Evolutionary conservation across 2,797 vertebrate species (phyloP).

Genomic region (Neosalanx taihuensis): DNA sequence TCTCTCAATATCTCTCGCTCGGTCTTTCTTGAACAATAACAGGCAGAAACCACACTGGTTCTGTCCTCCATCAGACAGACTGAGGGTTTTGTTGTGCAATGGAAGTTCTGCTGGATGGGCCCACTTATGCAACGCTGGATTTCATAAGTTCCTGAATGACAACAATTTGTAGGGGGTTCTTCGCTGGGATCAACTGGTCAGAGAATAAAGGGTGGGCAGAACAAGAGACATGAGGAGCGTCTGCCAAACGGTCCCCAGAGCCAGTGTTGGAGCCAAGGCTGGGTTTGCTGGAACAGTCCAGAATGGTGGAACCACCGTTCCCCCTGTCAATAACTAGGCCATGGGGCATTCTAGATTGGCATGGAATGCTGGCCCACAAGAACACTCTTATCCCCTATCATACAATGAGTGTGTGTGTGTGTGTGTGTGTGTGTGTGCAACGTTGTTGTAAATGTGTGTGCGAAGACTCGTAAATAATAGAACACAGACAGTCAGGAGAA

Average conservation of each 20-base stretch:
- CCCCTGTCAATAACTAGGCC: conserved; percentile 48
- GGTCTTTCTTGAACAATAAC: conserved; percentile 18
- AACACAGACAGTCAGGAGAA: neutral
- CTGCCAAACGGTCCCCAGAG: conserved; percentile 48
- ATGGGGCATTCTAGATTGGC: conserved; percentile 58
- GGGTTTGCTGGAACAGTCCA: conserved; percentile 51
- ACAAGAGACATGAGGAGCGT: conserved; percentile 33
- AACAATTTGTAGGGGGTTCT: conserved; percentile 59
- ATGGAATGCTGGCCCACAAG: conserved; percentile 48
- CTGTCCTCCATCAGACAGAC: conserved; percentile 7
- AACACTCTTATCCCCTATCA: conserved; percentile 46
- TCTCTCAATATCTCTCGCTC: neutral
- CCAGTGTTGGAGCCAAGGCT: conserved; percentile 33
- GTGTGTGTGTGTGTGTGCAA: neutral
- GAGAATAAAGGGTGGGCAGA: conserved; percentile 49
- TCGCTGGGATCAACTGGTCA: conserved; percentile 54
- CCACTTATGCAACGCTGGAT: conserved; percentile 43
- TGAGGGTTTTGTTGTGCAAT: conserved; percentile 13
- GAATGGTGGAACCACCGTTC: conserved; percentile 50
- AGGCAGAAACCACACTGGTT: conserved; percentile 14
- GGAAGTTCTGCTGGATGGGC: conserved; percentile 30
- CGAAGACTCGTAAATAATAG: neutral
- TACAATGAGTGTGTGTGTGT: conserved; percentile 30
- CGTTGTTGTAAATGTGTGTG: neutral
- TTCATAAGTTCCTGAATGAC: conserved; percentile 54